Base-by-base conservation (phyloP, 2,113 vertebrate genomes). In the Laterallus jamaicensis region DNA sequence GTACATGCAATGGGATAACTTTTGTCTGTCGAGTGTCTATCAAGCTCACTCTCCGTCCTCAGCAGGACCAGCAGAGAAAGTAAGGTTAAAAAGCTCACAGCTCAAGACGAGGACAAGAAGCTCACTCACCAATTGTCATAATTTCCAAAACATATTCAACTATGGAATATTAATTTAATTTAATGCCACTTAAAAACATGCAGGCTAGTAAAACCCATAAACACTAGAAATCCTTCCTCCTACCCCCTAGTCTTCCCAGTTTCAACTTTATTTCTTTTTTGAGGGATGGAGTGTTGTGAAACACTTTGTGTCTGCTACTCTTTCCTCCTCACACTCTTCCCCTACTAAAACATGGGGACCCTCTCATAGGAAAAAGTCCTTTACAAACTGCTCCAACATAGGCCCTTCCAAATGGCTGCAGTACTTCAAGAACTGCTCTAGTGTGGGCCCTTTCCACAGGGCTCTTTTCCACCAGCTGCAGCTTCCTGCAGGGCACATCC, bases 341-440 rank as follows among this genome's bases (percentile, higher is more conserved):
- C 69, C 49, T 42, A 25, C 29, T 68, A 11, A 42, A 19, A 22
- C 7, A 55, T 35, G 42, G 15, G 5, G 5, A 59, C 13, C 4
- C 8, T 31, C 22, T 2, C 0, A 22, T 2, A 15, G 29, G 32
- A 68, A 15, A 42, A 15, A 49, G 19, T 11, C 10, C 12, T 54
- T 89, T 13, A 26, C 0, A 0, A 74, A 54, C 9, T 14, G 14
- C 21, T 37, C 39, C 21, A 37, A 2, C 2, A 5, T 8, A 14
- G 35, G 14, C 50, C 22, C 22, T 50, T 60, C 17, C 21, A 17
- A 82, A 3, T 2, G 13, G 28, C n/a, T 59, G 14, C 54, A 32
- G 28, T 60, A 39, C 42, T 59, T 82, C 29, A 60, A 28, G 29
- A 52, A 62, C 40, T 40, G 11, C 11, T 62, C 24, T 25, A 71